A percentile compares a stretch with the other conserved stretches of the same genome.
These are phyloP conservation scores for Lasioglossum leucozonium DNA, from an alignment of 2,888 invertebrate genomes.

Conservation along the genomic window DNA sequence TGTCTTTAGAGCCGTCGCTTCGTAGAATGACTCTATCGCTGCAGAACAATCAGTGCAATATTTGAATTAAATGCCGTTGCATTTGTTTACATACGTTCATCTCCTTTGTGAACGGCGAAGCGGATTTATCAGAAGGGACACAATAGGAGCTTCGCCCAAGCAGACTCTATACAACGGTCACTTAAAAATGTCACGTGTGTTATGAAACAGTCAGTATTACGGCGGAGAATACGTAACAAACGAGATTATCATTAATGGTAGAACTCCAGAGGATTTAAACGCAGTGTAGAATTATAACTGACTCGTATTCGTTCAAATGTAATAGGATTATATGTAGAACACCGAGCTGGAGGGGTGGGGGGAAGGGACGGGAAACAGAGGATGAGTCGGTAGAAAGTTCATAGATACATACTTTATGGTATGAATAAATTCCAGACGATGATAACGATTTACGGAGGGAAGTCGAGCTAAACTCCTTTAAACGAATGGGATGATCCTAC, in stretches of 20 bases:
- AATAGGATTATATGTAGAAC: slow-evolving; percentile 15
- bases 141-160: background rate
- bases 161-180: background rate
- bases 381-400: background rate
- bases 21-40: background rate
- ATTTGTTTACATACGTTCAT: background rate
- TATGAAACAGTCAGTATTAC: background rate
- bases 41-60: background rate
- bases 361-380: background rate
- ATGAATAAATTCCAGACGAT: slow-evolving; percentile 12
- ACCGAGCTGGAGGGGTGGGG: background rate
- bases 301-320: background rate
- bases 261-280: background rate
- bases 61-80: background rate
- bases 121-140: background rate
- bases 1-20: background rate
- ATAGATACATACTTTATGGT: slow-evolving; percentile 12
- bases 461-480: background rate
- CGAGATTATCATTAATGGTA: background rate
- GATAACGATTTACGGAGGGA: background rate
- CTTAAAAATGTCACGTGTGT: background rate
- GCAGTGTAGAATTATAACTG: background rate
- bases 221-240: background rate
- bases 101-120: background rate
- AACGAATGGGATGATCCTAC: background rate